phyloP scores from a whole-genome alignment of 1,140 invertebrate genomes.

The Ganaspis sp. region DNA sequence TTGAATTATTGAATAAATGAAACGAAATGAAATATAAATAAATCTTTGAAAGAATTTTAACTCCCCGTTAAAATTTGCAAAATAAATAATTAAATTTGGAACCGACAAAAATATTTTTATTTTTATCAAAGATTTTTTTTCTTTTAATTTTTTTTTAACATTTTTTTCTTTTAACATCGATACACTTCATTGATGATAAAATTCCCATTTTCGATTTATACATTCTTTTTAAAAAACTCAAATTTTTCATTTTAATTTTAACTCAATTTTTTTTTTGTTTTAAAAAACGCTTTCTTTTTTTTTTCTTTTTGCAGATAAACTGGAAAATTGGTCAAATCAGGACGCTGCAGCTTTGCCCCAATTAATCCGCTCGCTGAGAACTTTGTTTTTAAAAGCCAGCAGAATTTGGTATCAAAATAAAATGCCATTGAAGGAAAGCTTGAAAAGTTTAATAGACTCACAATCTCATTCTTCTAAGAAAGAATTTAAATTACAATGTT shows the following conservation, averaged over 20 bases:
- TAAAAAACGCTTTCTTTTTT: slow-evolving; percentile 12
- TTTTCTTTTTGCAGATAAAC: slow-evolving; percentile 58
- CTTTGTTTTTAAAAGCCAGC: slow-evolving; percentile 70
- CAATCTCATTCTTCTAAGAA: slow-evolving; percentile 55
- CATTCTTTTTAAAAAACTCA: too few species aligned
- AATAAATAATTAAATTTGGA: too few species aligned
- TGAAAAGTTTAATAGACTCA: slow-evolving; percentile 53
- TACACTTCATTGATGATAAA: too few species aligned
- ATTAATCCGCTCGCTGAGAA: slow-evolving; percentile 67
- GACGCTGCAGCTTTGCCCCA: slow-evolving; percentile 49
- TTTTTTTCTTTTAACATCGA: slow-evolving; percentile 49
- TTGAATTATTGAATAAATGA: too few species aligned
- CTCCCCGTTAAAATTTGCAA: too few species aligned
- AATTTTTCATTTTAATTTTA: too few species aligned
- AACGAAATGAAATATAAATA: too few species aligned
- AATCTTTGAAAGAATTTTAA: too few species aligned
- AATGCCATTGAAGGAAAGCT: slow-evolving; percentile 54
- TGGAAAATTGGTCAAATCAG: slow-evolving; percentile 58
- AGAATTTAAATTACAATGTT: slow-evolving; percentile 63
- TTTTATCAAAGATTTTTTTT: too few species aligned
- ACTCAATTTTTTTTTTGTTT: not conserved
- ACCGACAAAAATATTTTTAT: too few species aligned
- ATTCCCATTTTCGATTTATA: too few species aligned
- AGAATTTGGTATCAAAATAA: slow-evolving; percentile 63
- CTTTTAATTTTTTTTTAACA: slow-evolving; percentile 18